Percentiles rank a stretch among this genome's conserved stretches.
Conservation (phyloP, 2,113 vertebrate species). For the Tapirus terrestris region DNA sequence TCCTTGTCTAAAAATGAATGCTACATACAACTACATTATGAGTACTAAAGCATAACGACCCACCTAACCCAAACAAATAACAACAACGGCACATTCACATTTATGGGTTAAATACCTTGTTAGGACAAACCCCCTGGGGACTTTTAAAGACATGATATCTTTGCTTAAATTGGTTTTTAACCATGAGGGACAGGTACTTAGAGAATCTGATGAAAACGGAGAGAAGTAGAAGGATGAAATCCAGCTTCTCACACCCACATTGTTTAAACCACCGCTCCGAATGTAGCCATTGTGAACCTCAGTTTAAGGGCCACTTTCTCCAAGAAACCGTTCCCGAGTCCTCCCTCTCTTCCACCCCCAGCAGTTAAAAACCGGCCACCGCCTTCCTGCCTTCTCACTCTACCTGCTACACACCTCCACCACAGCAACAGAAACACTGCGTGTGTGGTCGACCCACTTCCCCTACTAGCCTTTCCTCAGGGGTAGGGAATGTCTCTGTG, state of each 20-base stretch:
- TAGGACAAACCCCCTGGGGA: not conserved
- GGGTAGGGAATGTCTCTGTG: not conserved
- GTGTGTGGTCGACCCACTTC: fast-evolving
- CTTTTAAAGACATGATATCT: not conserved
- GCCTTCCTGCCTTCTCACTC: not conserved
- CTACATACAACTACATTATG: not conserved
- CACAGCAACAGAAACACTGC: not conserved
- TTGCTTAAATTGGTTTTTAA: not conserved
- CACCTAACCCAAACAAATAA: not conserved
- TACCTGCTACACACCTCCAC: not conserved
- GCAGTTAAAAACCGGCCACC: not conserved
- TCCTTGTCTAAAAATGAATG: not conserved
- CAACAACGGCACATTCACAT: not conserved
- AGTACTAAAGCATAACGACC: not conserved
- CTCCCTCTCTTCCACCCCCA: not conserved
- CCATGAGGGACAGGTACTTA: not conserved
- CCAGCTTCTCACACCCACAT: not conserved
- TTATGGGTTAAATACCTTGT: not conserved
- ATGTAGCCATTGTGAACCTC: not conserved
- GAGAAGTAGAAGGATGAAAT: not conserved
- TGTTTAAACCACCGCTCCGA: not conserved
- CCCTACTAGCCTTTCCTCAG: not conserved
- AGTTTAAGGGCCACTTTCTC: not conserved
- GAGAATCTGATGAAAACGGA: not conserved
- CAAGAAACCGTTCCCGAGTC: not conserved